Conservation (phyloP, 2,113 vertebrate genomes). For the Paedocypris sp. region DNA sequence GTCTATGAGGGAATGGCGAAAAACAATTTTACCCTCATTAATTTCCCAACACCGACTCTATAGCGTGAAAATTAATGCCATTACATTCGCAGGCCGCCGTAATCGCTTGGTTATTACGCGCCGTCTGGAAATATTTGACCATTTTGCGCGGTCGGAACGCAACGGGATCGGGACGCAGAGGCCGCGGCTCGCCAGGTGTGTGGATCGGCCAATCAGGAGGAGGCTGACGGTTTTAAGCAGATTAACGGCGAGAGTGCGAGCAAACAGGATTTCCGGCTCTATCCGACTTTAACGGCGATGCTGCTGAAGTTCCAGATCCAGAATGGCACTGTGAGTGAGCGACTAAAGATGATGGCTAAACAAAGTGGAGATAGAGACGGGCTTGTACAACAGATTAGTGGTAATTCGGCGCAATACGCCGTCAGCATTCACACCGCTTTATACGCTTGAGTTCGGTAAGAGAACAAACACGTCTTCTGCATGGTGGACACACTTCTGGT, state of each 20-base stretch:
- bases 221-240: slow-evolving; percentile 15
- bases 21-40: slow-evolving; percentile 4
- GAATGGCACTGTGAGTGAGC: background rate
- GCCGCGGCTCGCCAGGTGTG: no score
- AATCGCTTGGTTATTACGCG: slow-evolving; percentile 11
- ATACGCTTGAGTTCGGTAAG: no score
- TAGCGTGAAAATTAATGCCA: slow-evolving; percentile 29
- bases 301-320: background rate
- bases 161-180: background rate
- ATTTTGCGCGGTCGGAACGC: slow-evolving; percentile 9
- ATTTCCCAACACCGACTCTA: slow-evolving; percentile 9
- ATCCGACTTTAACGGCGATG: slow-evolving; percentile 1
- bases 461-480: no score
- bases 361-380: background rate
- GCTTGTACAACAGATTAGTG: background rate
- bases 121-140: slow-evolving; percentile 24
- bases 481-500: no score
- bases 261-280: slow-evolving; percentile 22
- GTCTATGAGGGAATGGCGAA: slow-evolving; percentile 7
- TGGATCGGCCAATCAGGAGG: slow-evolving; percentile 1
- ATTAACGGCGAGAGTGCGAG: slow-evolving; percentile 15
- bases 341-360: background rate
- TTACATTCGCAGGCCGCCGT: slow-evolving; percentile 13
- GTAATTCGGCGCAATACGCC: no score
- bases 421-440: no score